Base-by-base conservation (phyloP, 1,140 invertebrate genomes). In the Cherax quadricarinatus region DNA sequence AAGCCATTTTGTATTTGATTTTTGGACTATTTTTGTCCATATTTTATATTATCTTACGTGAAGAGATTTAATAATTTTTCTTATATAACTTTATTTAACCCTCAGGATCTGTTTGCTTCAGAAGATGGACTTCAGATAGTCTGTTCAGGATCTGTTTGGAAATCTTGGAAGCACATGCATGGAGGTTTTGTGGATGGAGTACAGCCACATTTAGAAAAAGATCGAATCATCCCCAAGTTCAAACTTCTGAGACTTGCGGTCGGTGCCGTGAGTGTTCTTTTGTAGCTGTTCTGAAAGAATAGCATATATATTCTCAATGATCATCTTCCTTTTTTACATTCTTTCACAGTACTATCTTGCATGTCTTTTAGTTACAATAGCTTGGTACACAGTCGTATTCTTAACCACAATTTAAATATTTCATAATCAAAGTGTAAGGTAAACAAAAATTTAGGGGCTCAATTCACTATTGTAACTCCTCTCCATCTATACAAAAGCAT, bases 91-190 rank as follows among this genome's bases (percentile, higher is more conserved):
- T 9, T 60, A 5, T 66, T 18, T 66, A 66, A 21, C 62, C 62
- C 62, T 3, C 57, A 91, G 90, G 85, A 75, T 10, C 62, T 91
- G 4, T 82, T 53, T 41, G 12, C 51, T n/a, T n/a, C 60, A 91
- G 90, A 91, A 49, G 53, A 86, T 79, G 90, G 90, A 24, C 90
- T 91, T 18, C 90, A 86, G 30, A 91, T 91, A n/a, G 84, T 91
- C 16, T 91, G 90, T 80, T 86, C 90, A 30, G 90, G 90, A 14
- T 91, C 90, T 30, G 90, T 91, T 51, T 91, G 90, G 90, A 91
- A 91, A 41, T 86, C 90, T 24, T 91, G 90, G 90, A 84, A 91
- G n/a, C 62, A 80, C n/a, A 18, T 91, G 57, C 53, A 78, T n/a
- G 21, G 51, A 51, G 90, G 90, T 30, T 91, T 91, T 87, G 84